phyloP scores from a whole-genome alignment of 1,140 invertebrate species.

The Tetragnatha versicolor region DNA sequence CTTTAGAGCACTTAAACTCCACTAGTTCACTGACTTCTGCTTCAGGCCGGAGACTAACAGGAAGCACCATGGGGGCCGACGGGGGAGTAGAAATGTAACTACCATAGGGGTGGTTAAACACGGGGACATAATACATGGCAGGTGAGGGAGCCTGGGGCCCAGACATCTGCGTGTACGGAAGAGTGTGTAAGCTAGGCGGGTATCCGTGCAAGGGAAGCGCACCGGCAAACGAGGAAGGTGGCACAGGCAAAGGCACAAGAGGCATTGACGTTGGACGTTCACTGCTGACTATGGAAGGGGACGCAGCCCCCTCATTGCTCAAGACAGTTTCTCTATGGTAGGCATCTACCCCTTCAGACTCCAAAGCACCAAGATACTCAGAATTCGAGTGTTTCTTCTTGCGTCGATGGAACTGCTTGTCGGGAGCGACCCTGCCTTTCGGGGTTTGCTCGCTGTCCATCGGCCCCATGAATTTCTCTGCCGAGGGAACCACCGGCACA shows the following conservation, averaged over 20 bases:
- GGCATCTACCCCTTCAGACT: conserved; percentile 12
- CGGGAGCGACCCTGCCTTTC: conserved; percentile 13
- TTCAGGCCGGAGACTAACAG: conserved; percentile 27
- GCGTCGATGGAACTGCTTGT: conserved; percentile 26
- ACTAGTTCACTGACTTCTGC: neutral
- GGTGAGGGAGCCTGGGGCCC: conserved; percentile 40
- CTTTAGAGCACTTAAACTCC: neutral
- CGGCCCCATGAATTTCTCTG: conserved; percentile 36
- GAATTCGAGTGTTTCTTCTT: conserved; percentile 27
- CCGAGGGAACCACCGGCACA: conserved; percentile 38
- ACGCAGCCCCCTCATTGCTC: neutral
- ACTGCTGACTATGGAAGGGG: conserved; percentile 10
- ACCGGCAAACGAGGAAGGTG: conserved; percentile 30
- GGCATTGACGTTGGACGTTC: conserved; percentile 48
- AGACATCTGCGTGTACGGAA: conserved; percentile 42
- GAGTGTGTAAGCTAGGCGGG: conserved; percentile 40
- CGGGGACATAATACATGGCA: conserved; percentile 52
- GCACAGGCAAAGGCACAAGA: conserved; percentile 52
- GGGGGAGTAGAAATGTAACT: conserved; percentile 35
- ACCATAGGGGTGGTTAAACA: conserved; percentile 49
- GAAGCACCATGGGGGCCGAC: conserved; percentile 46
- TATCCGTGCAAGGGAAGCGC: conserved; percentile 44
- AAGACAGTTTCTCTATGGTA: neutral
- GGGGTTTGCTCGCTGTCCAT: conserved; percentile 22
- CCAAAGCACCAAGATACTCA: conserved; percentile 10